Evolutionary conservation across 2,797 vertebrate genomes (phyloP).

Genomic region (Clarias fuscus): DNA sequence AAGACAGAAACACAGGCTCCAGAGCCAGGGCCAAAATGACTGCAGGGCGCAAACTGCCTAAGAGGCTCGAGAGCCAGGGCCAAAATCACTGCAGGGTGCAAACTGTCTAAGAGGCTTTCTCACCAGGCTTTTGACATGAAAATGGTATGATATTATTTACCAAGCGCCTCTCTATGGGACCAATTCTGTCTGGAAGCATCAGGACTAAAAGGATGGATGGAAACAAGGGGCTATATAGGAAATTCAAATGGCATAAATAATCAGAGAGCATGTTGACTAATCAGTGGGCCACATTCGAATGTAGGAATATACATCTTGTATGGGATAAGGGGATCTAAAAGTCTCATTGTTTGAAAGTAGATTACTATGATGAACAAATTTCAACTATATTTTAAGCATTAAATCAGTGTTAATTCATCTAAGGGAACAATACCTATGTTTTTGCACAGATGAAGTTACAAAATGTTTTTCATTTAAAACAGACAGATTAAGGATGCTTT

Average conservation of each 20-base stretch:
- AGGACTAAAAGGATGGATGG: constrained; percentile 1
- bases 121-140: constrained; percentile 33
- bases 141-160: constrained; percentile 40
- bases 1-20: constrained; percentile 22
- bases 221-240: constrained; percentile 40
- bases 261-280: constrained; percentile 29
- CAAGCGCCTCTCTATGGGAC: constrained; percentile 2
- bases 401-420: not conserved
- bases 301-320: constrained; percentile 50
- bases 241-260: constrained; percentile 40
- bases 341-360: constrained; percentile 43
- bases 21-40: constrained; percentile 33
- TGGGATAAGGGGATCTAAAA: constrained; percentile 59
- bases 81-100: constrained; percentile 31
- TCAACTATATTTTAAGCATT: not conserved
- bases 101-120: constrained; percentile 31
- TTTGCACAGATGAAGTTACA: not conserved
- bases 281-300: constrained; percentile 42
- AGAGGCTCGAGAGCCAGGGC: constrained; percentile 29
- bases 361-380: constrained; percentile 50
- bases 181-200: constrained; percentile 8
- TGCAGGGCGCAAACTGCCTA: constrained; percentile 27
- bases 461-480: not conserved
- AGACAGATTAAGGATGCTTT: not conserved
- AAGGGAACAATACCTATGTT: not conserved